phyloP scores from a whole-genome alignment of 2,113 vertebrate genomes.

The Microtus oregoni region DNA sequence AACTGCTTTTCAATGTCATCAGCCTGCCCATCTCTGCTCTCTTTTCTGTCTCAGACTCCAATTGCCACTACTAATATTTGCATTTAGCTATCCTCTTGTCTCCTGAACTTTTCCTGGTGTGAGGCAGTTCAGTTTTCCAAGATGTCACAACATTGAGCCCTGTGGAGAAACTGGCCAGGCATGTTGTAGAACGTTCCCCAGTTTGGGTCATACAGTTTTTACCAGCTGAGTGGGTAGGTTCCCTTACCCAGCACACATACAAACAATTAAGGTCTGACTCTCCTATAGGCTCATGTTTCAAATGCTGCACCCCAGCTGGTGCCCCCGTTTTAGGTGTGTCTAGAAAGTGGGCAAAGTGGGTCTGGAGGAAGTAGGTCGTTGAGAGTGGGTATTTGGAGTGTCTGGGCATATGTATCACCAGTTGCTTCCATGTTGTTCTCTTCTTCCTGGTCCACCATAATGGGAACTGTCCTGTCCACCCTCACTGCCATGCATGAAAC shows the following conservation, averaged over 20 bases:
- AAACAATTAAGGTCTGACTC: not conserved
- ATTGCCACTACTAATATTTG: rapidly evolving
- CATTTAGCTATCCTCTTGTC: not conserved
- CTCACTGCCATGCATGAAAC: not conserved
- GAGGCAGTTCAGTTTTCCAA: not conserved
- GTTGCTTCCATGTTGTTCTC: not conserved
- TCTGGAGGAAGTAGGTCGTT: not conserved
- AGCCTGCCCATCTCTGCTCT: too few relatives aligned
- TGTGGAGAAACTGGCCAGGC: not conserved
- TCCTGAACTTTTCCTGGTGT: not conserved
- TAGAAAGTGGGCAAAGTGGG: not conserved
- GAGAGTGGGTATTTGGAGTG: too few relatives aligned
- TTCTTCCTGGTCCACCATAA: too few relatives aligned
- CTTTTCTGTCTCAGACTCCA: not conserved
- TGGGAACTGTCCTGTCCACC: not conserved
- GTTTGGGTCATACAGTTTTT: not conserved
- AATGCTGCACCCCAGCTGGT: not conserved
- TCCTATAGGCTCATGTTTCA: not conserved
- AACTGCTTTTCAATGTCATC: not conserved
- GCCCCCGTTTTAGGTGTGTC: not conserved
- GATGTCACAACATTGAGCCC: not conserved
- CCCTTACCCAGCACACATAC: not conserved
- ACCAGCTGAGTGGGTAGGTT: not conserved
- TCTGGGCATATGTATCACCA: not conserved
- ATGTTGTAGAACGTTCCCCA: not conserved